phyloP scores from a whole-genome alignment of 2,888 invertebrate species.

The Kryphioiulus occultus region DNA sequence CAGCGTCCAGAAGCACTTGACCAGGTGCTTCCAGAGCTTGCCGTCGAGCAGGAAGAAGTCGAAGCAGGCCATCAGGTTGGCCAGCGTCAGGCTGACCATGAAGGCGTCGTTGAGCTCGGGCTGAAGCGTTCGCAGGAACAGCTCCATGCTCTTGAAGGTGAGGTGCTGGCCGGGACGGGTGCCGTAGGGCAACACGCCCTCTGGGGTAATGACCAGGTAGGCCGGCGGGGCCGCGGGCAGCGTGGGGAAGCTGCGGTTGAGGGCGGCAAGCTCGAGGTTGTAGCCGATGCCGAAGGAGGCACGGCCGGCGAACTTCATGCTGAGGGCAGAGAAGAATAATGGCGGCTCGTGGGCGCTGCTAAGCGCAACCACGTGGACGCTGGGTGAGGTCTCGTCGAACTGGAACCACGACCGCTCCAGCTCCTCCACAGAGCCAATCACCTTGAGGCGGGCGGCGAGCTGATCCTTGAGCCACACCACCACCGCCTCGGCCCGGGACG shows the following conservation, averaged over 20 bases:
- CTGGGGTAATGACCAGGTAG: slow-evolving; percentile 64
- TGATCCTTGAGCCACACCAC: slow-evolving; percentile 65
- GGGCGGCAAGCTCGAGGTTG: slow-evolving; percentile 52
- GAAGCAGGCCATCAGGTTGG: slow-evolving; percentile 64
- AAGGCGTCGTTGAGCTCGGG: slow-evolving; percentile 68
- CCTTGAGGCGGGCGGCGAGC: slow-evolving; percentile 62
- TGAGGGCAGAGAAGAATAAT: slow-evolving; percentile 66
- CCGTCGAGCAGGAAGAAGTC: slow-evolving; percentile 62
- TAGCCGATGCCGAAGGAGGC: slow-evolving; percentile 64
- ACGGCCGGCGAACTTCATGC: slow-evolving; percentile 67
- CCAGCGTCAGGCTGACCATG: slow-evolving; percentile 63
- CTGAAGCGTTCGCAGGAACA: slow-evolving; percentile 63
- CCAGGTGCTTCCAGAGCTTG: slow-evolving; percentile 60
- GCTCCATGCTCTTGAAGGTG: slow-evolving; percentile 63
- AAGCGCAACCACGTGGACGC: slow-evolving; percentile 57
- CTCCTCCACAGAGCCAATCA: slow-evolving; percentile 59
- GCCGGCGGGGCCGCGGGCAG: slow-evolving; percentile 57
- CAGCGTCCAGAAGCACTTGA: slow-evolving; percentile 61
- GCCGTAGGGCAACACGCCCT: slow-evolving; percentile 63
- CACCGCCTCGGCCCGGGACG: slow-evolving; percentile 59
- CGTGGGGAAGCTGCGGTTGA: slow-evolving; percentile 49
- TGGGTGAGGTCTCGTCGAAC: slow-evolving; percentile 50
- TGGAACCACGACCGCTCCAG: slow-evolving; percentile 61
- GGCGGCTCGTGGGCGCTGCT: slow-evolving; percentile 64
- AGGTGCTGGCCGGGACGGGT: slow-evolving; percentile 62